phyloP scores from a whole-genome alignment of 2,888 invertebrate genomes.

The Diaperis boleti region DNA sequence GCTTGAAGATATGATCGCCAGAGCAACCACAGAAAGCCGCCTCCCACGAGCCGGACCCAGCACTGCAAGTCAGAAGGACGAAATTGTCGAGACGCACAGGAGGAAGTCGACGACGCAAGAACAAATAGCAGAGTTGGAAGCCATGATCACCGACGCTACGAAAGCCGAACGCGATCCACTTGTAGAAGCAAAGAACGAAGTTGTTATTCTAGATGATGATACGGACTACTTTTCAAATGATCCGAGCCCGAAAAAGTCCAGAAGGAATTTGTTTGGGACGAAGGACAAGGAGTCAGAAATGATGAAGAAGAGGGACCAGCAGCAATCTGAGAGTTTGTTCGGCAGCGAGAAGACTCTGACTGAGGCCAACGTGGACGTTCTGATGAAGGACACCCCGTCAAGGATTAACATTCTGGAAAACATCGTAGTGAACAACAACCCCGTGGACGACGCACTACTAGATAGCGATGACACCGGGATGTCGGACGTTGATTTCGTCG shows the following conservation, averaged over 20 bases:
- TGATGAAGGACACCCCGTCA: conserved; percentile 1
- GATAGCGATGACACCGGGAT: conserved; percentile 43
- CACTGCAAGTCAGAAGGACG: neutral
- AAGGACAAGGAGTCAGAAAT: neutral
- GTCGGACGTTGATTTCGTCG: conserved; percentile 57
- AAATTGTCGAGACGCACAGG: too few relatives aligned
- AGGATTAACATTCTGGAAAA: conserved; percentile 43
- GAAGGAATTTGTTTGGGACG: conserved; percentile 10
- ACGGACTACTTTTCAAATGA: conserved; percentile 13
- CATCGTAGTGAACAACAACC: conserved; percentile 5
- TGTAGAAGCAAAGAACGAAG: neutral
- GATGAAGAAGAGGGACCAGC: neutral
- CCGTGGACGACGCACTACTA: conserved; percentile 2
- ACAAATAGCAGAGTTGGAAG: conserved; percentile 1
- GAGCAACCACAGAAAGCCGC: neutral
- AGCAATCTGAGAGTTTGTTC: conserved; percentile 16
- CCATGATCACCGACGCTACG: neutral
- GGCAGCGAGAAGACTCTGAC: conserved; percentile 22
- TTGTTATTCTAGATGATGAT: neutral
- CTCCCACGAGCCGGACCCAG: too few relatives aligned
- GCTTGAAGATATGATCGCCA: too few relatives aligned
- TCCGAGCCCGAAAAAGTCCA: neutral
- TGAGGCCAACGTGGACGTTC: conserved; percentile 11
- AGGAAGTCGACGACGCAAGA: conserved; percentile 1
- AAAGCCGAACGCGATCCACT: neutral